Base-by-base conservation (phyloP, 2,888 invertebrate genomes). In the Ypsolopha scabrella region DNA sequence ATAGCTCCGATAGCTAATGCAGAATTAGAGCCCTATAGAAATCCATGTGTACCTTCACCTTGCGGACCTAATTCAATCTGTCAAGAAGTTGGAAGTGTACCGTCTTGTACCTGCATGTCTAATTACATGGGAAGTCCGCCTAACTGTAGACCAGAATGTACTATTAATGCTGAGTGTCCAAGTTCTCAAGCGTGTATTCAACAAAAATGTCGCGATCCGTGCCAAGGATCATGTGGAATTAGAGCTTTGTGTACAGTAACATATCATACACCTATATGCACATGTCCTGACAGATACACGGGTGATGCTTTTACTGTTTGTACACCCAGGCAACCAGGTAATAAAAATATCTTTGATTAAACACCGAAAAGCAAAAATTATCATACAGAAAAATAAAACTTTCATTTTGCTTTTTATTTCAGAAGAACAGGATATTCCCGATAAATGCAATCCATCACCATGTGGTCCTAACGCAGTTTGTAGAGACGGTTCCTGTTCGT, bases 31-130 rank as follows among this genome's bases (percentile, higher is more conserved):
- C 87, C 87, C 48, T 83, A 86, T 54, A 72, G 59, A 56, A 81
- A 87, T 62, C 89, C 89, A 45, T 90, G 90, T 61, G 71, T 87
- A 52, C 90, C 90, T 33, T 90, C 89, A n/a, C 90, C 90, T 13
- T 92, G 92, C 67, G 94, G 94, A 41, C 85, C 91, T 39, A 92
- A 93, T 69, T 90, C 93, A 1, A 75, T 89, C 52, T 93, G 92
- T 63, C 80, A 81, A 61, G 85, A 91, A 61, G 77, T 77, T 53
- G 87, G 88, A 54, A 87, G 87, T 57, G 72, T 87, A 51, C 91
- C 91, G 9, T 88, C 90, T 34, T 92, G 92, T 63, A 87, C 89
- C 50, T 92, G 92, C 66, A 80, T 89, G 69, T 70, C 85, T 47
- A 88, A 81, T 58, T 91, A 87, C 63, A 74, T 89, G 53, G 92